Percentiles rank a stretch among this genome's conserved stretches.
phyloP scores from a whole-genome alignment of 1,140 invertebrate genomes.

The Nephila pilipes region DNA sequence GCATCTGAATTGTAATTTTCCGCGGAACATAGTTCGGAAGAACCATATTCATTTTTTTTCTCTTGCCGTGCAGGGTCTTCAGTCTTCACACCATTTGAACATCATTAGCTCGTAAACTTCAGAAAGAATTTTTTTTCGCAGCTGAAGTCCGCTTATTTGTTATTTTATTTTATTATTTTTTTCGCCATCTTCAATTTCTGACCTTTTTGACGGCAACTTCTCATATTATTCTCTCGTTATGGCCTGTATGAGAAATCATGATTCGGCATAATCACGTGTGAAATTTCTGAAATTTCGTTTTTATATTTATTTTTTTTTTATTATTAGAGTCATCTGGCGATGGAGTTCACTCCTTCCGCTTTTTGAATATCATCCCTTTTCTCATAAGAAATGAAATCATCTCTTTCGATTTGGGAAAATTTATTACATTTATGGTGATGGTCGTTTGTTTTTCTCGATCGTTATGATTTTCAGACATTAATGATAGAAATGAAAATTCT shows the following conservation, averaged over 20 bases:
- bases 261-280: conserved; percentile 63
- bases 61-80: neutral
- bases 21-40: conserved; percentile 29
- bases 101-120: conserved; percentile 36
- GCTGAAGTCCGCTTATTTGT: neutral
- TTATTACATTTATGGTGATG: neutral
- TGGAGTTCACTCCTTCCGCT: neutral
- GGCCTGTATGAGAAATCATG: conserved; percentile 60
- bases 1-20: conserved; percentile 58
- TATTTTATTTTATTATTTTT: neutral
- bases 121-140: neutral
- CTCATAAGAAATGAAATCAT: neutral
- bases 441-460: neutral
- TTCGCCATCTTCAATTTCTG: neutral
- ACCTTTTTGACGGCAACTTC: neutral
- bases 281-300: conserved; percentile 39
- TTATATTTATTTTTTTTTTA: too few relatives aligned
- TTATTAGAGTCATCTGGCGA: neutral
- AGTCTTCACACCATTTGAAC: conserved; percentile 58
- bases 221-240: conserved; percentile 70
- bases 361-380: neutral
- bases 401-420: neutral
- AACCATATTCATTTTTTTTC: neutral
- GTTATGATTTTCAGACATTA: neutral
- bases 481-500: neutral